Evolutionary conservation across 64 coral and sea anemone species (phyloP).

Genomic region (Montipora sp.): DNA sequence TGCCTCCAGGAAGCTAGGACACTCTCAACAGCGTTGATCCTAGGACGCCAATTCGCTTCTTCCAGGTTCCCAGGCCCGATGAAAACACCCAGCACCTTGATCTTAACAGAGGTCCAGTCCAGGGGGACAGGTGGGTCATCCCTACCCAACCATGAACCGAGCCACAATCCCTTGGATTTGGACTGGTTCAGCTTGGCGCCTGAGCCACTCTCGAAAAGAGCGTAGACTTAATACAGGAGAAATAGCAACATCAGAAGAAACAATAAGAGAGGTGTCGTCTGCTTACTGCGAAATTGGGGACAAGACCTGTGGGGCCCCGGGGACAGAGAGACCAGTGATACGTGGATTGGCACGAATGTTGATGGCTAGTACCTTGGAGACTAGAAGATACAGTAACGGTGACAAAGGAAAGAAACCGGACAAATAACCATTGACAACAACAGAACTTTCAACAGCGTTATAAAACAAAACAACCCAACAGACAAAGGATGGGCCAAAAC

Average conservation of each 20-base stretch:
- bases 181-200: constrained; percentile 14
- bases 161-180: constrained; percentile 30
- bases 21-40: neutral
- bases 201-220: neutral
- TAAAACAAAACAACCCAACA: neutral
- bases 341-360: neutral
- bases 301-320: neutral
- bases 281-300: constrained; percentile 25
- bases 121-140: neutral
- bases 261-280: constrained; percentile 21
- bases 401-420: constrained; percentile 26
- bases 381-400: neutral
- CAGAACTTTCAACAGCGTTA: neutral
- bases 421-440: neutral
- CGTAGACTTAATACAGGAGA: neutral
- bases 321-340: constrained; percentile 14
- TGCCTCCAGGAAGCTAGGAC: neutral
- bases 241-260: neutral
- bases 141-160: constrained; percentile 11
- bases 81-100: constrained; percentile 14
- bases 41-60: neutral
- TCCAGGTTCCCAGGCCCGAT: neutral
- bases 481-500: constrained; percentile 41
- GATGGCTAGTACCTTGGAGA: neutral
- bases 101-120: neutral